Percentiles rank a stretch among this genome's conserved stretches.
These are phyloP conservation scores for Scaptomyza cyrtandrae DNA, from an alignment of 2,888 invertebrate species.

Conservation along the genomic window DNA sequence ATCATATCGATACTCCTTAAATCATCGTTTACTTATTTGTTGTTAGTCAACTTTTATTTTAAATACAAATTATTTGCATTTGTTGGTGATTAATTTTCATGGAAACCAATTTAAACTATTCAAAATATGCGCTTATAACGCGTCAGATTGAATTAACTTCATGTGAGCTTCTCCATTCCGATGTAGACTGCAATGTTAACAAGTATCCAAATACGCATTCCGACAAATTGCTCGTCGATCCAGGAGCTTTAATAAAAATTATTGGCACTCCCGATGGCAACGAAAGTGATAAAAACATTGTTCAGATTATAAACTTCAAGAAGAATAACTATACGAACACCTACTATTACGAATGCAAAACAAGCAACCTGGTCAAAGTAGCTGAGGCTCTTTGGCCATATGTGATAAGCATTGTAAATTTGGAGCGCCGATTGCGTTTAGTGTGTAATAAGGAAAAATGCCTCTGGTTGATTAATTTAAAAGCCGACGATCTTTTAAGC, in stretches of 20 bases:
- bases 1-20: constrained; percentile 29
- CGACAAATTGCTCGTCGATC: constrained; percentile 43
- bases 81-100: constrained; percentile 41
- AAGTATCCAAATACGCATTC: constrained; percentile 21
- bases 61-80: constrained; percentile 27
- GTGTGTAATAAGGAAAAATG: constrained; percentile 83
- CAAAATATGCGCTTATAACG: constrained; percentile 66
- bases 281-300: constrained; percentile 58
- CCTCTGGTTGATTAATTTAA: constrained; percentile 82
- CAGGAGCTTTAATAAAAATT: constrained; percentile 71
- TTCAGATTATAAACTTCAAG: constrained; percentile 76
- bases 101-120: constrained; percentile 39
- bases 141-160: constrained; percentile 50
- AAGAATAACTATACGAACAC: constrained; percentile 67
- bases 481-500: constrained; percentile 81
- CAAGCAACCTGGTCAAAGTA: constrained; percentile 64
- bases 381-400: constrained; percentile 85
- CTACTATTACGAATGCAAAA: constrained; percentile 77
- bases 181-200: constrained; percentile 19
- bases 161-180: constrained; percentile 35
- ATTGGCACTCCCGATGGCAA: constrained; percentile 39
- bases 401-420: constrained; percentile 85
- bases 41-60: constrained; percentile 52
- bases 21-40: constrained; percentile 37
- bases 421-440: constrained; percentile 85